Evolutionary conservation across 2,113 vertebrate genomes (phyloP), one percentile per base, ranked within the genome.

Genomic region (Oreochromis tanganicae): DNA sequence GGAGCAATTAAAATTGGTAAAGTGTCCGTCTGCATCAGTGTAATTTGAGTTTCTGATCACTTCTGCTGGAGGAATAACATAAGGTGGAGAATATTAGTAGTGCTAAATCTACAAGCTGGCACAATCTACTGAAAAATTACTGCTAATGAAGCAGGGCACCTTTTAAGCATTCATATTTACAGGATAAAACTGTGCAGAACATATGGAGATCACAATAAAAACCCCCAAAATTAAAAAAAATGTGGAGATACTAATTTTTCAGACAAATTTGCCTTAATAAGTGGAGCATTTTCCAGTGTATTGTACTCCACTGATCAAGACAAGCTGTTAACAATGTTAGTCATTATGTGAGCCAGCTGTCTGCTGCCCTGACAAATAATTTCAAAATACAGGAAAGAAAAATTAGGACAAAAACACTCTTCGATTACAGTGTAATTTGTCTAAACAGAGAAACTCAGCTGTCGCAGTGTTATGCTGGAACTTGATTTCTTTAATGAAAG

Each of bases 321-420:
- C 79, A 78, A 81, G 61, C 88, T 90, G 88, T 41, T 85, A 41
- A 82, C 29, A 43, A 57, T 24, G 89, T 87, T 81, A 71, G 36
- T 75, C 81, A 85, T 80, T 66, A 24, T 63, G 61, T 56, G 52
- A 80, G 43, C 71, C 80, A 73, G 86, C 83, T 85, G 61, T 41
- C 80, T 78, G 54, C 46, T 36, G n/a, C 36, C 46, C 50, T 57
- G 14, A 54, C 52, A 78, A 57, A 75, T 19, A 3, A 21, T 82
- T 54, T n/a, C 3, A 29, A 78, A 66, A 63, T 24, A 34, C 27
- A n/a, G 46, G 4, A 21, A 63, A 83, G 14, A 78, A 78, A 52
- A 50, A 32, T 32, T 16, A 46, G 17, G 61, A 21, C 27, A 79
- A 46, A 34, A 84, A 38, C 19, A 12, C 13, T n/a, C n/a, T 50